These are phyloP conservation scores for Homalodisca vitripennis DNA, from an alignment of 1,140 invertebrate species.

Conservation along the genomic window DNA sequence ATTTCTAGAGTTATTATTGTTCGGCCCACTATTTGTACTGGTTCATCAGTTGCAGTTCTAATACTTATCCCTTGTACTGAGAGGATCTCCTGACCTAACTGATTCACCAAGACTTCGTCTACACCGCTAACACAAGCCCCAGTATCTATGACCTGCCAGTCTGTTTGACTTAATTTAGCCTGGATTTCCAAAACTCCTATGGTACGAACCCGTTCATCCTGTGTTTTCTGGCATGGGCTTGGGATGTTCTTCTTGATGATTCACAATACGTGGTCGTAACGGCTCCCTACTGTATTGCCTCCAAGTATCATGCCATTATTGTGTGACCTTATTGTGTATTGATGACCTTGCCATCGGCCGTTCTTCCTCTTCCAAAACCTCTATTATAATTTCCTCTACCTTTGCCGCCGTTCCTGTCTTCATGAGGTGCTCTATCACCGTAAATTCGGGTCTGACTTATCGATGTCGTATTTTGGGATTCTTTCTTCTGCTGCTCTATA, in stretches of 20 bases:
- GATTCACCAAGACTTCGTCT: background rate
- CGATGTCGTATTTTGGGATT: too few relatives aligned
- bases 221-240: background rate
- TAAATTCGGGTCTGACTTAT: too few relatives aligned
- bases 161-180: background rate
- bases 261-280: background rate
- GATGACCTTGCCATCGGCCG: too few relatives aligned
- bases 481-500: too few relatives aligned
- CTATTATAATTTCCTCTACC: too few relatives aligned
- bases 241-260: background rate
- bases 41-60: background rate
- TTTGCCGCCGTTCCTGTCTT: too few relatives aligned
- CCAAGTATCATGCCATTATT: background rate
- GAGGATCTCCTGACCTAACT: background rate
- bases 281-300: background rate
- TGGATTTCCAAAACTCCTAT: conserved; percentile 6
- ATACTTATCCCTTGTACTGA: background rate
- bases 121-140: conserved; percentile 10
- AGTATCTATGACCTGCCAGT: background rate
- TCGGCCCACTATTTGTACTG: background rate
- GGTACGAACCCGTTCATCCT: background rate
- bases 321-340: too few relatives aligned
- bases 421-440: too few relatives aligned
- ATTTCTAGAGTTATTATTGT: background rate
- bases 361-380: too few relatives aligned